A percentile compares a stretch with the other conserved stretches of the same genome.
Evolutionary conservation across 2,113 vertebrate species (phyloP).

Genomic region (Sporophila hypoxantha): DNA sequence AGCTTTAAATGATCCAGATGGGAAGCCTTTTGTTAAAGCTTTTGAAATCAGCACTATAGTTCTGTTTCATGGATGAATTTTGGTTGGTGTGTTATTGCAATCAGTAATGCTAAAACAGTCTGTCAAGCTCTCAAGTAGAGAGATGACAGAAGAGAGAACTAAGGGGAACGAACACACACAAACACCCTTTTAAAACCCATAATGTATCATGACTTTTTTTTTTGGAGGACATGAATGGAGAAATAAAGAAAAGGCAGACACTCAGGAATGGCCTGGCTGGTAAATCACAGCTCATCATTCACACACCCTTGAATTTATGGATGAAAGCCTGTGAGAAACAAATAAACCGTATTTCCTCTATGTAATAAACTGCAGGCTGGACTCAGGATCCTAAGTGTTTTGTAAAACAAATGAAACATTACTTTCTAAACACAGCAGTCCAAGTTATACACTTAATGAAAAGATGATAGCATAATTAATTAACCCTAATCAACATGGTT

Average conservation of each 20-base stretch:
- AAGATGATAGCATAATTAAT: background rate
- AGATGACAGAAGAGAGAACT: constrained; percentile 27
- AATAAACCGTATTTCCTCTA: background rate
- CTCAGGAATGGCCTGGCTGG: background rate
- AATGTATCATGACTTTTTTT: background rate
- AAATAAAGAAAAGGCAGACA: constrained; percentile 7
- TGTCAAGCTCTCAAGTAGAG: constrained; percentile 8
- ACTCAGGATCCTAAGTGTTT: background rate
- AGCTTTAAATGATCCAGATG: constrained; percentile 45
- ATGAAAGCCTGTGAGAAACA: background rate
- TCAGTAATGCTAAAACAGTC: constrained; percentile 47
- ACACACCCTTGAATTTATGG: background rate
- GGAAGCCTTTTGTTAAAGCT: constrained; percentile 20
- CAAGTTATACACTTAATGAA: background rate
- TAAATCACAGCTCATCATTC: constrained; percentile 1
- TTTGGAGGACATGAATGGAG: background rate
- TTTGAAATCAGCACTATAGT: constrained; percentile 33
- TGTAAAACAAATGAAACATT: background rate
- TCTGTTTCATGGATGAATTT: constrained; percentile 28
- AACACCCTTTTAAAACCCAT: background rate
- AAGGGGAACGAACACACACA: background rate
- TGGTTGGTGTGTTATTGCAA: constrained; percentile 29
- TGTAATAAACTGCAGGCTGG: background rate
- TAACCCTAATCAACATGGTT: background rate
- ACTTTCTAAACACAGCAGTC: background rate